These are phyloP conservation scores for Montipora foliosa DNA, from an alignment of 64 coral and sea anemone genomes.

Conservation along the genomic window DNA sequence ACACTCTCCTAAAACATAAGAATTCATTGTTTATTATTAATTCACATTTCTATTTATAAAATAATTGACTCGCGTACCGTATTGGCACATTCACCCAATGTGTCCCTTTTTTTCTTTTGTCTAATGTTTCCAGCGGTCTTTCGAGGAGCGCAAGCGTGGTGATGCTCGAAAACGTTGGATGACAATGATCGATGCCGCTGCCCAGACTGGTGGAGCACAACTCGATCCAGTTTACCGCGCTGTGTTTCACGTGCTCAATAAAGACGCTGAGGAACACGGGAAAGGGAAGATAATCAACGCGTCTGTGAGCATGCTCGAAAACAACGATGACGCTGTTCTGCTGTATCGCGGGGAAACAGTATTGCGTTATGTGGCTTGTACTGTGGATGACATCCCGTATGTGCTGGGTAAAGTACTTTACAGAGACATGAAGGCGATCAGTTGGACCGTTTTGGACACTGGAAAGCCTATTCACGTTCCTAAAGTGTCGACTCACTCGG, in stretches of 20 bases:
- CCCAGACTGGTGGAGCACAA: conserved; percentile 90
- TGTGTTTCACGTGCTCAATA: conserved; percentile 86
- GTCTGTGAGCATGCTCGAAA: conserved; percentile 87
- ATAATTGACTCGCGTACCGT: too few relatives aligned
- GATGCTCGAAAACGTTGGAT: conserved; percentile 94
- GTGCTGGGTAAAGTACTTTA: conserved; percentile 89
- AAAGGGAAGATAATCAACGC: conserved; percentile 79
- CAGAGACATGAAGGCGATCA: conserved; percentile 91
- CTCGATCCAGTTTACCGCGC: conserved; percentile 96
- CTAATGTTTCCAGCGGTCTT: conserved; percentile 76
- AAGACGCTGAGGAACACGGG: conserved; percentile 92
- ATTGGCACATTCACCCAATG: too few relatives aligned
- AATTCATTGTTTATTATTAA: too few relatives aligned
- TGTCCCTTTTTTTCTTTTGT: background rate
- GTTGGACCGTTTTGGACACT: conserved; percentile 91
- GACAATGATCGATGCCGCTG: conserved; percentile 89
- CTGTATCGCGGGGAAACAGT: conserved; percentile 85
- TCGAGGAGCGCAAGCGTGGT: conserved; percentile 93
- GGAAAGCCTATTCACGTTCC: conserved; percentile 96
- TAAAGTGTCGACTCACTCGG: conserved; percentile 82
- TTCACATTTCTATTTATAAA: too few relatives aligned
- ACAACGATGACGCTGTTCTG: conserved; percentile 76
- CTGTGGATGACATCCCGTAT: conserved; percentile 81
- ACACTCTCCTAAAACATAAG: too few relatives aligned
- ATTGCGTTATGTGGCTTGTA: conserved; percentile 86